phyloP scores from a whole-genome alignment of 1,140 invertebrate species.

The Tyrophagus putrescentiae region DNA sequence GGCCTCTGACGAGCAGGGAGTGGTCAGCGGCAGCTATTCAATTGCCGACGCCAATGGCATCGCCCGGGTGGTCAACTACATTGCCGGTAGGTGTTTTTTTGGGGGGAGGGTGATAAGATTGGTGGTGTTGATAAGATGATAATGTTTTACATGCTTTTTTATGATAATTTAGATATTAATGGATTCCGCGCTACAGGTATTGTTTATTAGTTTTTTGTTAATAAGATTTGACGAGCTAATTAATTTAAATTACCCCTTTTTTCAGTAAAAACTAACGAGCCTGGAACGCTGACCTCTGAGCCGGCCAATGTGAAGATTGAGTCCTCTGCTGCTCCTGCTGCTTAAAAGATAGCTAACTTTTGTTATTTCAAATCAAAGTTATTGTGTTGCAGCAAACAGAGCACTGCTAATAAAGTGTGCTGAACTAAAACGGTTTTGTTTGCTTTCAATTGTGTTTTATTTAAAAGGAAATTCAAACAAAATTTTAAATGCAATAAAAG shows the following conservation, averaged over 20 bases:
- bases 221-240: neutral
- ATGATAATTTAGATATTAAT: neutral
- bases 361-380: no score
- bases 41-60: conserved; percentile 5
- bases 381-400: no score
- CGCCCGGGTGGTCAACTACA: conserved; percentile 18
- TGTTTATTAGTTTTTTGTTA: neutral
- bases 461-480: no score
- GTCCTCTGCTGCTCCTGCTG: neutral
- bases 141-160: conserved; percentile 3
- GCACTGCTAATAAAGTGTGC: no score
- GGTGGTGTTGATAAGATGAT: no score
- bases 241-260: neutral
- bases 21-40: conserved; percentile 14
- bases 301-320: conserved; percentile 25
- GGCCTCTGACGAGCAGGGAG: conserved; percentile 17
- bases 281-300: conserved; percentile 23
- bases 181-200: conserved; percentile 18
- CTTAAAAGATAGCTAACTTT: no score
- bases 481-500: no score
- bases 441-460: no score
- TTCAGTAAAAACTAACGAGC: conserved; percentile 24
- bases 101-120: no score
- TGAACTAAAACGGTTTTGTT: no score
- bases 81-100: conserved; percentile 20